These are phyloP conservation scores for Rhodinocichla rosea DNA, from an alignment of 2,113 vertebrate species.

Conservation along the genomic window DNA sequence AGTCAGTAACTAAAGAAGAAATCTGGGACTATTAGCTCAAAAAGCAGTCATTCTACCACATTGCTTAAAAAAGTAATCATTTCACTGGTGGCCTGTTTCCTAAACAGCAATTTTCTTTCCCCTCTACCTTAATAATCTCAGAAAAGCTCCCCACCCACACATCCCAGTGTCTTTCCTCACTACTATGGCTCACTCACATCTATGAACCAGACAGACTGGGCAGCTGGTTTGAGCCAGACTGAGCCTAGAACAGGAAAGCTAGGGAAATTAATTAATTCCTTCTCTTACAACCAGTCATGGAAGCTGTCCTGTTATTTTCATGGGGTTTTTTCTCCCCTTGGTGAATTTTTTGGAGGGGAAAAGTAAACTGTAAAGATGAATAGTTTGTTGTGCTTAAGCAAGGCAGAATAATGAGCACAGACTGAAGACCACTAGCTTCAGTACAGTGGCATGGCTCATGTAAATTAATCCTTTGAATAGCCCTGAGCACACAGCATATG, in stretches of 20 bases:
- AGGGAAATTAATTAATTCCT: not conserved
- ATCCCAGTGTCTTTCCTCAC: accelerated
- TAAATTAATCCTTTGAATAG: conserved; percentile 5
- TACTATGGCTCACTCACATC: not conserved
- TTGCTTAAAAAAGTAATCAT: not conserved
- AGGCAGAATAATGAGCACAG: not conserved
- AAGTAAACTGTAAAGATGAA: not conserved
- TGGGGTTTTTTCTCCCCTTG: accelerated
- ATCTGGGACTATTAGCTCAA: not conserved
- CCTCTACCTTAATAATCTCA: not conserved
- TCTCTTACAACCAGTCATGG: not conserved
- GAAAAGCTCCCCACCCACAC: not conserved
- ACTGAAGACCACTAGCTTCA: not conserved
- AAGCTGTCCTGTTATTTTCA: not conserved
- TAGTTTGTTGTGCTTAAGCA: not conserved
- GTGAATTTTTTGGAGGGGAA: not conserved
- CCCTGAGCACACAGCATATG: not conserved
- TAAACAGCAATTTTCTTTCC: not conserved
- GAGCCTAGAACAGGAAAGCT: not conserved
- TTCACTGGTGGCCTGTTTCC: not conserved
- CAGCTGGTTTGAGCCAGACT: not conserved
- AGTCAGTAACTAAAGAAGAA: not conserved
- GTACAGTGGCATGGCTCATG: not conserved
- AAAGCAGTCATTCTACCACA: not conserved
- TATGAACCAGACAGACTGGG: not conserved